Percentiles rank a stretch among this genome's conserved stretches.
Evolutionary conservation across 2,797 vertebrate genomes (phyloP).

Genomic region (Eidolon dupreanum): DNA sequence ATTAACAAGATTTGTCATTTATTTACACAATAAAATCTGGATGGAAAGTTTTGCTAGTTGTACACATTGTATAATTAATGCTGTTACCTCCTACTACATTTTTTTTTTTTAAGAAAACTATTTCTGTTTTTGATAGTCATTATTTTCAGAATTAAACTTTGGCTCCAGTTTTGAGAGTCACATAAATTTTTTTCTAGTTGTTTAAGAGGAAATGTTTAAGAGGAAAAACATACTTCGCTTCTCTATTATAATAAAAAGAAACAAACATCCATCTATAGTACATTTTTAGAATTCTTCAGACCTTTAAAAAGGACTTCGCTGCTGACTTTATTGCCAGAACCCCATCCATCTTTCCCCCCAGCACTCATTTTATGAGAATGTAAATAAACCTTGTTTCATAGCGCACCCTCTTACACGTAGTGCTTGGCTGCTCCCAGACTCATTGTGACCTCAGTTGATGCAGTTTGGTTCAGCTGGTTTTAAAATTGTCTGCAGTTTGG

Average conservation of each 20-base stretch:
- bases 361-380: neutral
- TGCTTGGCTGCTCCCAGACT: neutral
- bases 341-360: neutral
- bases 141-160: constrained; percentile 52
- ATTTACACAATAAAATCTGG: neutral
- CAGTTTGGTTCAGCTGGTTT: neutral
- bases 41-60: neutral
- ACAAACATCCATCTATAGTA: neutral
- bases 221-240: constrained; percentile 21
- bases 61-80: neutral
- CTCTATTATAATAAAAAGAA: neutral
- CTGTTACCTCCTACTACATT: neutral
- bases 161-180: constrained; percentile 23
- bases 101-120: neutral
- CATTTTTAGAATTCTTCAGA: constrained; percentile 2
- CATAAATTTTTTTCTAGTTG: constrained; percentile 26
- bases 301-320: neutral
- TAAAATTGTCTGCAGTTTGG: neutral
- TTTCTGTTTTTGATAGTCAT: neutral
- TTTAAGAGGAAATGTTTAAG: constrained; percentile 47
- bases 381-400: neutral
- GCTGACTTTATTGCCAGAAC: neutral
- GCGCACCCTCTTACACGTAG: neutral
- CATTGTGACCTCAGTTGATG: neutral
- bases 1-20: neutral